A percentile compares a stretch with the other conserved stretches of the same genome.
phyloP scores from a whole-genome alignment of 2,797 vertebrate species.

The Gallinago stenura region DNA sequence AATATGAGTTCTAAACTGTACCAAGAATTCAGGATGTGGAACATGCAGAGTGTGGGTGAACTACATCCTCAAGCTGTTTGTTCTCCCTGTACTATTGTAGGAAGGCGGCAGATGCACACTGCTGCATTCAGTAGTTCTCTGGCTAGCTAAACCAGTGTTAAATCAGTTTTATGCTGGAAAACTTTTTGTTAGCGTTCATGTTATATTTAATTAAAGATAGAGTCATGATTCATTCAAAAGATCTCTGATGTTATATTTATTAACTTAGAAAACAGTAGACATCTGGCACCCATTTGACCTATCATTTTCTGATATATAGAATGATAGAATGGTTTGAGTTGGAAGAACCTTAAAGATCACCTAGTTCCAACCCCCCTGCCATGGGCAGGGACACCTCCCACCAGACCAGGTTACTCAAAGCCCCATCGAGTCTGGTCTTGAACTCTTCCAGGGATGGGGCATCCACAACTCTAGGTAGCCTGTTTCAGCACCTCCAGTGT shows the following conservation, averaged over 20 bases:
- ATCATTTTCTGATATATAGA: not conserved
- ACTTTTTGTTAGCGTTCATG: not conserved
- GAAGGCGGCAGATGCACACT: not conserved
- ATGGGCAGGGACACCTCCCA: not conserved
- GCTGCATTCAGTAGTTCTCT: not conserved
- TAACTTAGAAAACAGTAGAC: not conserved
- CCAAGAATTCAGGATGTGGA: not conserved
- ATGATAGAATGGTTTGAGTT: not conserved
- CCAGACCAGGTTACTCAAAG: not conserved
- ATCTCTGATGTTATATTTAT: not conserved
- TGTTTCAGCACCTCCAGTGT: not conserved
- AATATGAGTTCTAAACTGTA: not conserved
- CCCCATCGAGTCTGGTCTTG: not conserved
- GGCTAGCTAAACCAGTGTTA: not conserved
- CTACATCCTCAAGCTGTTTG: not conserved
- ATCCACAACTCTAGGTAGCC: not conserved
- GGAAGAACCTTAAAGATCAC: not conserved
- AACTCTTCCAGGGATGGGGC: not conserved
- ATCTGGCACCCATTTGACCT: not conserved
- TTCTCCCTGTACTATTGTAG: not conserved
- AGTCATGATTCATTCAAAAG: not conserved
- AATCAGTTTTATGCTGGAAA: not conserved
- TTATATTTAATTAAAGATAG: not conserved
- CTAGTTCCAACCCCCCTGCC: not conserved
- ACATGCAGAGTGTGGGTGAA: not conserved